phyloP scores from a whole-genome alignment of 1,140 invertebrate species.

The Ostrea edulis region DNA sequence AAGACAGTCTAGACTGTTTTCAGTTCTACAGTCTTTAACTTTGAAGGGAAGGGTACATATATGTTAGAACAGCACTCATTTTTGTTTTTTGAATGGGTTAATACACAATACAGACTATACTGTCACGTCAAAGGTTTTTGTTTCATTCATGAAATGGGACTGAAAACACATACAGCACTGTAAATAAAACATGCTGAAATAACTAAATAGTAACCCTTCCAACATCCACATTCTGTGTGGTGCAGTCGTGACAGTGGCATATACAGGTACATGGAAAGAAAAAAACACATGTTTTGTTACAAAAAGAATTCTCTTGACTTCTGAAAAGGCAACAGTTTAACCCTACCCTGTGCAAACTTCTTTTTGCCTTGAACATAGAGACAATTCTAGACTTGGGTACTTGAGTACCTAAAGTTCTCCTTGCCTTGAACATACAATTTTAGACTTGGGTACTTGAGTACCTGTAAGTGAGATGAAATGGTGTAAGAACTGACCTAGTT shows the following conservation, averaged over 20 bases:
- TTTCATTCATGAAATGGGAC: not conserved
- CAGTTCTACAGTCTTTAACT: not conserved
- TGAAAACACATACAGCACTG: not conserved
- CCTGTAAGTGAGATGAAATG: too few species aligned
- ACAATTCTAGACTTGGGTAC: too few species aligned
- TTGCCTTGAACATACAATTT: too few species aligned
- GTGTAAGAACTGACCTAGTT: slow-evolving; percentile 86
- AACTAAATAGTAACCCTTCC: slow-evolving; percentile 67
- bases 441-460: too few species aligned
- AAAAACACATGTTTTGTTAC: slow-evolving; percentile 14
- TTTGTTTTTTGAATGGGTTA: not conserved
- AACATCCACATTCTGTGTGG: slow-evolving; percentile 68
- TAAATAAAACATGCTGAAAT: slow-evolving; percentile 59
- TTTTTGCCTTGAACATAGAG: too few species aligned
- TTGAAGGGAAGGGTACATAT: not conserved
- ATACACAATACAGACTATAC: slow-evolving; percentile 7
- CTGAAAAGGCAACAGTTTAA: too few species aligned
- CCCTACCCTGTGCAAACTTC: too few species aligned
- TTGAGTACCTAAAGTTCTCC: too few species aligned
- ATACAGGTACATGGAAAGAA: slow-evolving; percentile 37
- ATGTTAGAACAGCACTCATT: not conserved
- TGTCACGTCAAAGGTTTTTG: not conserved
- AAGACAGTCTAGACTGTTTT: too few species aligned
- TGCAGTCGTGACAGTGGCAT: slow-evolving; percentile 13
- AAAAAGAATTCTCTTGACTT: not conserved